Evolutionary conservation across 64 coral and sea anemone genomes (phyloP).

Genomic region (Actinia equina): DNA sequence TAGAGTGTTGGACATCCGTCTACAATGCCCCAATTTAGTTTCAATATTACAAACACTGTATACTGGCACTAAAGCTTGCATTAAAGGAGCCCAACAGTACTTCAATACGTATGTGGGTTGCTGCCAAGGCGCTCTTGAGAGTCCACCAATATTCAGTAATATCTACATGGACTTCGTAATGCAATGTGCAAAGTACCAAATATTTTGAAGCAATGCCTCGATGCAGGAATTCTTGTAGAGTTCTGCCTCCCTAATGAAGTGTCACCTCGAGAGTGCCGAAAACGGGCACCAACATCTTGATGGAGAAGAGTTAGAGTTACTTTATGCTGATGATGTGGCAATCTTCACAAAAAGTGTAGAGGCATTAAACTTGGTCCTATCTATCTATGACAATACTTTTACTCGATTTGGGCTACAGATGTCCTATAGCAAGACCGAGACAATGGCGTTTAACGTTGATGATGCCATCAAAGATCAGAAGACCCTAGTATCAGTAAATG

Average conservation of each 20-base stretch:
- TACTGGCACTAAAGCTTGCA: not conserved
- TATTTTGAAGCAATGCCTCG: not conserved
- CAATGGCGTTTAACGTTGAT: constrained; percentile 2
- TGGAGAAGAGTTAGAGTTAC: not conserved
- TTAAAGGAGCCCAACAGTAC: not conserved
- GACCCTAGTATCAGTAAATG: not conserved
- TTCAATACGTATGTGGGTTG: not conserved
- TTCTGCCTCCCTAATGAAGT: constrained; percentile 13
- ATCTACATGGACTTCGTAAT: constrained; percentile 13
- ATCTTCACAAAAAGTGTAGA: not conserved
- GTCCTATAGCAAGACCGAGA: constrained; percentile 8
- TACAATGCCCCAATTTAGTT: not conserved
- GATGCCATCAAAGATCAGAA: not conserved
- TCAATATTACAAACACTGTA: constrained; percentile 1
- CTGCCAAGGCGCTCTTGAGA: not conserved
- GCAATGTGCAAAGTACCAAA: not conserved
- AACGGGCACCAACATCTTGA: not conserved
- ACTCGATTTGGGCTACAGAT: constrained; percentile 12
- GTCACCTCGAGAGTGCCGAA: not conserved
- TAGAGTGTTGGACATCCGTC: not conserved
- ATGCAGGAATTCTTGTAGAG: not conserved
- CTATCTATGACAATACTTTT: constrained; percentile 3
- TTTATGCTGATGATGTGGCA: not conserved
- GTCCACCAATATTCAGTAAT: not conserved
- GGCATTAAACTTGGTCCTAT: not conserved